Conservation (phyloP, 2,113 vertebrate genomes). For the Halcyon malimbica region DNA sequence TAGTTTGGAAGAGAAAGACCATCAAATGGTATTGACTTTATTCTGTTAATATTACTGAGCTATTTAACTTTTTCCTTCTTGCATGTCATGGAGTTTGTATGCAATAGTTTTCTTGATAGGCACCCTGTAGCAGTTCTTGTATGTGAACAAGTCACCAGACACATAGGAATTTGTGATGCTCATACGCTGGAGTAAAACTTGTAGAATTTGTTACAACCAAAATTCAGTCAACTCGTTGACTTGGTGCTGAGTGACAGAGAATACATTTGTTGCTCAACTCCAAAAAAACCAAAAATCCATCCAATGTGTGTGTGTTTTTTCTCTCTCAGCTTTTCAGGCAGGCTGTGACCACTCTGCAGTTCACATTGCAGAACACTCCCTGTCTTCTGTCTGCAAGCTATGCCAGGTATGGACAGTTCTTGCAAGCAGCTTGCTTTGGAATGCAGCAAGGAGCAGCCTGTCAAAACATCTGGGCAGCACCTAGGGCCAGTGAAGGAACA, state of each 20-base stretch:
- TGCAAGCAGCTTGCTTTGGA: background rate
- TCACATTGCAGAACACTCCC: background rate
- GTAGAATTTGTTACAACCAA: background rate
- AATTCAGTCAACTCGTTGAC: background rate
- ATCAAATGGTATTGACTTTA: background rate
- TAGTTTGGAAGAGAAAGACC: background rate
- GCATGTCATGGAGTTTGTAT: background rate
- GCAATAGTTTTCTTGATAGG: background rate
- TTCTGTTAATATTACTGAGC: background rate
- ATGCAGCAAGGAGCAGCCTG: background rate
- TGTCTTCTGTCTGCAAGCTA: background rate
- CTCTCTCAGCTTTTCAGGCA: background rate
- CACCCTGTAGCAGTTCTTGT: background rate
- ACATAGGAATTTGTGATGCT: background rate
- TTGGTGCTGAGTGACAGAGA: background rate
- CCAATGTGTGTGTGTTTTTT: accelerated
- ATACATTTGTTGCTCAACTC: accelerated
- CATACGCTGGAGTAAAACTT: background rate
- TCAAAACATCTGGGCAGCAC: background rate
- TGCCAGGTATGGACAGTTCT: background rate
- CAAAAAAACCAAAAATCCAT: background rate
- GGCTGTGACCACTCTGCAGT: background rate
- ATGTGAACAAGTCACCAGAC: background rate
- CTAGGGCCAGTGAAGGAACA: background rate
- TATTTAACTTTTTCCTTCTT: background rate